Evolutionary conservation across 2,797 vertebrate species (phyloP), one percentile per base, ranked within the genome.

Genomic region (Pangasius macronema): DNA sequence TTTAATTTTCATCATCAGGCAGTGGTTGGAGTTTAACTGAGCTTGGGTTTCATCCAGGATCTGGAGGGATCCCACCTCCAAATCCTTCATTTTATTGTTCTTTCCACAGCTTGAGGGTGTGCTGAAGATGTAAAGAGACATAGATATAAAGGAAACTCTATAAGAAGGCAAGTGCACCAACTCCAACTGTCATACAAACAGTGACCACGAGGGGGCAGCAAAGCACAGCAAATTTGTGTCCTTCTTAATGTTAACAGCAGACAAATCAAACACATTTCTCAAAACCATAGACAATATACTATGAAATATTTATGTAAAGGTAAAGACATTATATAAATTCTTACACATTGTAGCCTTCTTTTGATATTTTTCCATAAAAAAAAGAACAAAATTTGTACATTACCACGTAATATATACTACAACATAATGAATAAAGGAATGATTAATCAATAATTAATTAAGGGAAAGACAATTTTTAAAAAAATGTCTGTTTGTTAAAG

Each of bases 31-130:
- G 91, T 79, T 92, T 70, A 83, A 89, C 91, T 80, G 33, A 90
- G 87, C 93, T 92, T 93, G 89, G 91, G 93, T 94, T 93, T 89
- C 88, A 87, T 77, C 80, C 87, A 67, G 85, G 84, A 85, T 87
- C 85, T 88, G 83, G 81, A 87, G 33, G 63, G 80, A 86, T 86
- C 89, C 53, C 82, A 85, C 90, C 81, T 84, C 70, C 86, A 84
- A 84, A 55, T 63, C 57, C 83, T 84, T 86, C 27, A 81, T 89
- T 87, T 89, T 87, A 87, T 88, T 89, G 46, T 70, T 82, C 86
- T 87, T 88, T 89, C 83, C 83, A 84, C 61, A 77, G 83, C 85
- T 83, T 67, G 75, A 80, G 83, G 83, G 67, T 73, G 76, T 88
- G 85, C 51, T 76, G 65, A 68, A 84, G 39, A 79, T 87, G 82